Conservation (phyloP, 2,888 invertebrate genomes). For the Ophraella communa region DNA sequence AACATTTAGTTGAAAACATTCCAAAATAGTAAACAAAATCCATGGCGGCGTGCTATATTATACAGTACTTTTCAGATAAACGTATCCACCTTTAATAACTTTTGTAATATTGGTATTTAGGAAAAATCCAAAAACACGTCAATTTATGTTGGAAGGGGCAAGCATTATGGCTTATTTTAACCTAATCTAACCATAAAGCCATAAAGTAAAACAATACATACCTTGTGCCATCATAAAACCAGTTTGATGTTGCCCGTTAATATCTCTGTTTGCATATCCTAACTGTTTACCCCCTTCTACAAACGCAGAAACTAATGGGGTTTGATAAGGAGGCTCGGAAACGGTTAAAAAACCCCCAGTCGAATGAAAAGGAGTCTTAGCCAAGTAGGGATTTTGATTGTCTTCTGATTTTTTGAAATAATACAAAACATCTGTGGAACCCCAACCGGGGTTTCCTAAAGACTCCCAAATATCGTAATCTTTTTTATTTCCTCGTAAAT, state of each 20-base stretch:
- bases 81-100: too few relatives aligned
- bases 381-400: constrained; percentile 83
- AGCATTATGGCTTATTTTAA: too few relatives aligned
- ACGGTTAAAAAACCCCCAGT: constrained; percentile 84
- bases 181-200: too few relatives aligned
- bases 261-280: constrained; percentile 85
- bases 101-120: too few relatives aligned
- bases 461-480: constrained; percentile 93
- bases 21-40: too few relatives aligned
- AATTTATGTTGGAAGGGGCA: too few relatives aligned
- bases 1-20: too few relatives aligned
- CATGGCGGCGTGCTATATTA: too few relatives aligned
- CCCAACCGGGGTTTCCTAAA: constrained; percentile 88
- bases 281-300: constrained; percentile 73
- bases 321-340: constrained; percentile 86
- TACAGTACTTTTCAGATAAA: too few relatives aligned
- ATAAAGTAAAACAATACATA: too few relatives aligned
- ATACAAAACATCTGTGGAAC: constrained; percentile 76
- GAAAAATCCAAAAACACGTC: too few relatives aligned
- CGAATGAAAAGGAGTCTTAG: constrained; percentile 79
- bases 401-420: constrained; percentile 94
- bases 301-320: constrained; percentile 80
- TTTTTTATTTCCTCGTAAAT: constrained; percentile 84
- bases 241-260: constrained; percentile 85
- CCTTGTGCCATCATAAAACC: constrained; percentile 92